These are phyloP conservation scores for Tuberolachnus salignus DNA, from an alignment of 2,888 invertebrate species.

Conservation along the genomic window DNA sequence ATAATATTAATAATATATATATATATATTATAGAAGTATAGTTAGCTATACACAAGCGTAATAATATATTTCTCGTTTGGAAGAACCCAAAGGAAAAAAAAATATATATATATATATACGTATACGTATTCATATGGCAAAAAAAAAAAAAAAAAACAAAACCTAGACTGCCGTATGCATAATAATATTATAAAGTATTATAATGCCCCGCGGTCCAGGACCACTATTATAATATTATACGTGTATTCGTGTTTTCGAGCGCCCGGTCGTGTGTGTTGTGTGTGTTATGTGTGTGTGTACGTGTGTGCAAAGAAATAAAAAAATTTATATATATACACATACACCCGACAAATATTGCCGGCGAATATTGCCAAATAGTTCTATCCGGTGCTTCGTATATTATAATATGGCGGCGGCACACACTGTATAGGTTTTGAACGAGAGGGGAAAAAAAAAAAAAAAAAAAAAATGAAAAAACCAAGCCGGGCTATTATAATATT, in stretches of 20 bases:
- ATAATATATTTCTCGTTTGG: slow-evolving; percentile 3
- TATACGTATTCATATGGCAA: no score
- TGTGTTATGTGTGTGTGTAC: background rate
- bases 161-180: slow-evolving; percentile 3
- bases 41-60: no score
- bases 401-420: no score
- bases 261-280: background rate
- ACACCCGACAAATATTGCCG: slow-evolving; percentile 18
- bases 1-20: no score
- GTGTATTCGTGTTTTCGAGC: background rate
- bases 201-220: slow-evolving; percentile 36
- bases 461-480: no score
- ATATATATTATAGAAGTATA: no score
- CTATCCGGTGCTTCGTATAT: slow-evolving; percentile 28
- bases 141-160: slow-evolving; percentile 24
- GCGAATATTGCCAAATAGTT: slow-evolving; percentile 39
- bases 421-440: background rate
- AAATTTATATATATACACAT: background rate
- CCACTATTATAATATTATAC: slow-evolving; percentile 18
- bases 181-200: slow-evolving; percentile 7
- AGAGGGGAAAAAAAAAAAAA: no score
- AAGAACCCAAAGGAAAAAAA: background rate
- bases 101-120: no score
- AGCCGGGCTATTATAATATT: slow-evolving; percentile 15
- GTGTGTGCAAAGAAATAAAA: background rate